Base-by-base conservation (phyloP, 2,888 invertebrate genomes). In the Scaptomyza polygonia region DNA sequence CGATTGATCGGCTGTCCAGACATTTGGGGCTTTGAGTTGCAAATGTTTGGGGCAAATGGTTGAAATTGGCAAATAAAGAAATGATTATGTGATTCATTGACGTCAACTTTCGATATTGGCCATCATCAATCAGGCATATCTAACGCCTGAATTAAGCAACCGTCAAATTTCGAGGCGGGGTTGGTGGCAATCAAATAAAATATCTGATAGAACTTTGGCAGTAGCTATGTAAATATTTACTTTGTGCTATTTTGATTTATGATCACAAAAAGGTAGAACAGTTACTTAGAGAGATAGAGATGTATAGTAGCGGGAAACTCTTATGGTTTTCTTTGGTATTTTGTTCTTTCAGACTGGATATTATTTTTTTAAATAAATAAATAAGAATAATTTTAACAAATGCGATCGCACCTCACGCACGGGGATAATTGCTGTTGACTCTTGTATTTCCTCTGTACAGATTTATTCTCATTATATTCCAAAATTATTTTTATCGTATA, bases 111-210 rank as follows among this genome's bases (percentile, higher is more conserved):
- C 32, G 9, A n/a, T 39, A 25, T 39, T 16, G 47, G 34, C n/a
- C n/a, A n/a, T 27, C 64, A 73, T 73, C 48, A 51, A 68, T 65
- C 56, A n/a, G n/a, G n/a, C n/a, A n/a, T 7, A 43, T 43, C 21
- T 14, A 34, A 12, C 29, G 39, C 49, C 21, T 14, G 27, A 2
- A 1, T 5, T 18, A 34, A n/a, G n/a, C n/a, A 36, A 27, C 25
- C 12, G n/a, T 57, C 18, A 44, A 43, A 48, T n/a, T n/a, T n/a
- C n/a, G n/a, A n/a, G n/a, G n/a, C n/a, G n/a, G n/a, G n/a, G n/a
- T n/a, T n/a, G n/a, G n/a, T n/a, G n/a, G n/a, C n/a, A n/a, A n/a
- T 47, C 27, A 45, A 49, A 25, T 62, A 39, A 62, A 52, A 62
- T 39, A 68, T 62, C 51, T 29, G 11, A 21, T 6, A 2, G 11